Evolutionary conservation across 2,888 invertebrate genomes (phyloP).

Genomic region (Trachelus stipa): DNA sequence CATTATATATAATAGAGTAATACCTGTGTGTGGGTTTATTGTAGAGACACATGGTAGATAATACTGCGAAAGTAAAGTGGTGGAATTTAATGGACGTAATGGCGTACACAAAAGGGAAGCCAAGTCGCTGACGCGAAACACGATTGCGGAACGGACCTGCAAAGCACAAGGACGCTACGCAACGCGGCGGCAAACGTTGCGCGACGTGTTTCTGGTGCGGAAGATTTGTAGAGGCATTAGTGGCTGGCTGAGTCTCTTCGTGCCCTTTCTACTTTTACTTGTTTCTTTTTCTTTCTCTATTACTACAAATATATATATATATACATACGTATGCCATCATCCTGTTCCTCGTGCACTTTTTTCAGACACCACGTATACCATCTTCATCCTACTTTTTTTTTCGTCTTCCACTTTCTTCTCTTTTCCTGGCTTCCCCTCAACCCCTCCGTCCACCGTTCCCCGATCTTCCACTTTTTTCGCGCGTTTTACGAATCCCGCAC

Average conservation of each 20-base stretch:
- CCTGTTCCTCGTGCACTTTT: not conserved
- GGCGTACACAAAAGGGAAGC: not conserved
- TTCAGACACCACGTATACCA: not conserved
- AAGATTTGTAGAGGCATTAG: slow-evolving; percentile 36
- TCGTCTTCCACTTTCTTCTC: not conserved
- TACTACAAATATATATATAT: too few relatives aligned
- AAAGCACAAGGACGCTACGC: not conserved
- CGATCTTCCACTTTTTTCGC: not conserved
- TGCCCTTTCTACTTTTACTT: not conserved
- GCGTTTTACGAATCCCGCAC: not conserved
- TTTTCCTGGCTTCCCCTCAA: not conserved
- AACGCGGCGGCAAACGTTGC: slow-evolving; percentile 4
- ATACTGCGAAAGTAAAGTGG: not conserved
- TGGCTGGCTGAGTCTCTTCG: slow-evolving; percentile 20
- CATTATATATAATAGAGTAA: not conserved
- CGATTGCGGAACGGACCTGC: not conserved
- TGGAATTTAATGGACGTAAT: not conserved
- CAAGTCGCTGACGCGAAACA: not conserved
- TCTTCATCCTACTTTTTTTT: not conserved
- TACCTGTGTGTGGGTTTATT: not conserved
- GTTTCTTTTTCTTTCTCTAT: not conserved
- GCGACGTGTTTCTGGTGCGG: slow-evolving; percentile 14
- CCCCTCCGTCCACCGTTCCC: too few relatives aligned
- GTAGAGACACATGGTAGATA: not conserved
- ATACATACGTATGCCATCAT: not conserved